Conservation (phyloP, 2,888 invertebrate species). For the Artemia sinica region DNA sequence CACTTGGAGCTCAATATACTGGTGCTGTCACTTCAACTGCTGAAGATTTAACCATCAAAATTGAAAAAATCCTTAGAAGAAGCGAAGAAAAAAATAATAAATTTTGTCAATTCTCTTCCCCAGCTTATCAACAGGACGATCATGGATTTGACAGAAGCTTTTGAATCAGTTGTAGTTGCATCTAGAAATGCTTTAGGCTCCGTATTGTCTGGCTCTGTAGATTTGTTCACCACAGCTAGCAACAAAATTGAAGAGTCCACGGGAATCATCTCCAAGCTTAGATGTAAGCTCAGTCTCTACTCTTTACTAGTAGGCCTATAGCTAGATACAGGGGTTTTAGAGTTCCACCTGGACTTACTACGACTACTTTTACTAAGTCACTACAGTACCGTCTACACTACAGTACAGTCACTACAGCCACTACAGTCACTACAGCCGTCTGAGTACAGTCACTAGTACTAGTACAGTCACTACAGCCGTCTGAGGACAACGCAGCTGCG, state of each 20-base stretch:
- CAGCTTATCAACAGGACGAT: neutral
- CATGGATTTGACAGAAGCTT: neutral
- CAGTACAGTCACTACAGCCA: no score
- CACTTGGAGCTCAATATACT: neutral
- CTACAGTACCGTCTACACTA: no score
- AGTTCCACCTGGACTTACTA: no score
- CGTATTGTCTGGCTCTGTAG: neutral
- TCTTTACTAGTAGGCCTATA: neutral
- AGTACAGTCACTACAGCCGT: no score
- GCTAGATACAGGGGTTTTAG: no score
- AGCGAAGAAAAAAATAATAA: neutral
- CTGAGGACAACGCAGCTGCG: no score
- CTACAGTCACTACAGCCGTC: no score
- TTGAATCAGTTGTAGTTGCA: neutral
- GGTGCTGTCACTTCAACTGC: neutral
- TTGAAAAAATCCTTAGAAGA: neutral
- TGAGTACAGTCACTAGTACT: no score
- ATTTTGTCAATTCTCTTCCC: slow-evolving; percentile 3
- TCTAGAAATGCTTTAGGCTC: neutral
- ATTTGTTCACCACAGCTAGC: neutral
- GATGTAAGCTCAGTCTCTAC: neutral
- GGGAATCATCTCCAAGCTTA: neutral
- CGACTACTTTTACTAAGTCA: no score
- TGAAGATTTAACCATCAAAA: neutral
- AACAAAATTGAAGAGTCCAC: neutral